Base-by-base conservation (phyloP, 2,797 vertebrate genomes). In the Tarsius wallacei region DNA sequence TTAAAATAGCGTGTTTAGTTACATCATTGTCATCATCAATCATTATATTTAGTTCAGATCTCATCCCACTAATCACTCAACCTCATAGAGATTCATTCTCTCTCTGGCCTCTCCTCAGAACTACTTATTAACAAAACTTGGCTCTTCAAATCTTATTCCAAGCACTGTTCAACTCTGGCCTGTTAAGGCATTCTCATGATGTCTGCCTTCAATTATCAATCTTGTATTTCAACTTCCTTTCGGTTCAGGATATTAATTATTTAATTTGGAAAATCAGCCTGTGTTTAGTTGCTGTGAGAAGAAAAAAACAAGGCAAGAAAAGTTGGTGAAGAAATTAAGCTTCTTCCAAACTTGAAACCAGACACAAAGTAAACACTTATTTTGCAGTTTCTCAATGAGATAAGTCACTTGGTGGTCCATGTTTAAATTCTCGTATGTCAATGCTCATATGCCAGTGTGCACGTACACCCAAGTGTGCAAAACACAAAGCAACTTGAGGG, bases 271-370 rank as follows among this genome's bases (percentile, higher is more conserved):
- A 74, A 87, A 77, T 21, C 36, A 85, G 24, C 76, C 63, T 88
- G 36, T 55, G 26, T 82, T 91, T 63, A 80, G 61, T 61, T 89
- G 55, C 49, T 80, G 1, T 31, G 24, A 84, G 33, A 91, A 28
- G 24, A 86, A 11, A 51, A 95, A 96, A 11, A 76, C 8, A 53
- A 77, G n/a, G 21, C 16, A 57, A 93, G n/a, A 86, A 83, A 93
- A 71, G 42, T 42, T 73, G 28, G 31, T 89, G 53, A 82, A 83
- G 14, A 55, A 89, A 74, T 61, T 22, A 87, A 84, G 81, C 81
- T 76, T 61, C 64, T 81, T 31, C 57, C 85, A 81, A 76, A 90
- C 10, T 63, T 89, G 33, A 91, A 84, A 53, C 2, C 70, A 94
- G 31, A 64, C 49, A 51, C 36, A n/a, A 93, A 76, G 28, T 36